A percentile compares a stretch with the other conserved stretches of the same genome.
Conservation (phyloP, 2,797 vertebrate genomes). For the Cheirogaleus major region DNA sequence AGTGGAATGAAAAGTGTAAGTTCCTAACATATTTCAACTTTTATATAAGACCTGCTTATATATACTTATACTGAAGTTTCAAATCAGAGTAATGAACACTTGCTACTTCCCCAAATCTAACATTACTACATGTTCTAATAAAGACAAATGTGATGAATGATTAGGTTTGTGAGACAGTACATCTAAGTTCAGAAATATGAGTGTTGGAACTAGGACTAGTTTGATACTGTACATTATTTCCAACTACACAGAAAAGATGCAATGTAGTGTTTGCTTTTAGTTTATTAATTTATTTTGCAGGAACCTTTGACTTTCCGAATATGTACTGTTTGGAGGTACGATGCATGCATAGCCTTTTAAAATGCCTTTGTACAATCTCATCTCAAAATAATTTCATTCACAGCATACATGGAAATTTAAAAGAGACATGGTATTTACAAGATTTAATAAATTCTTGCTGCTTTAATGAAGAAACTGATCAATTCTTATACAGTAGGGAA, state of each 20-base stretch:
- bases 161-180: not conserved
- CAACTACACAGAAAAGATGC: conserved; percentile 85
- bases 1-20: not conserved
- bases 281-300: conserved; percentile 88
- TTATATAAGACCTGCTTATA: conserved; percentile 13
- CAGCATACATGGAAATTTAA: conserved; percentile 87
- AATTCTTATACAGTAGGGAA: conserved; percentile 84
- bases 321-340: conserved; percentile 85
- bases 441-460: conserved; percentile 84
- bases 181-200: conserved; percentile 40
- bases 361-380: conserved; percentile 87
- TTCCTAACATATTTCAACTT: not conserved
- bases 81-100: not conserved
- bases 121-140: not conserved
- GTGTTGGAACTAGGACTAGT: conserved; percentile 28
- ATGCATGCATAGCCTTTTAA: conserved; percentile 87
- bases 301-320: conserved; percentile 82
- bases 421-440: conserved; percentile 85
- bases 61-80: not conserved
- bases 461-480: conserved; percentile 86
- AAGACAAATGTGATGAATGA: not conserved
- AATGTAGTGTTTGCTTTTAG: conserved; percentile 85
- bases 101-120: not conserved
- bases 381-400: conserved; percentile 87
- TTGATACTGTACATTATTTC: conserved; percentile 31